A percentile compares a stretch with the other conserved stretches of the same genome.
Evolutionary conservation across 2,888 invertebrate genomes (phyloP).

Genomic region (Nomada ferruginata): DNA sequence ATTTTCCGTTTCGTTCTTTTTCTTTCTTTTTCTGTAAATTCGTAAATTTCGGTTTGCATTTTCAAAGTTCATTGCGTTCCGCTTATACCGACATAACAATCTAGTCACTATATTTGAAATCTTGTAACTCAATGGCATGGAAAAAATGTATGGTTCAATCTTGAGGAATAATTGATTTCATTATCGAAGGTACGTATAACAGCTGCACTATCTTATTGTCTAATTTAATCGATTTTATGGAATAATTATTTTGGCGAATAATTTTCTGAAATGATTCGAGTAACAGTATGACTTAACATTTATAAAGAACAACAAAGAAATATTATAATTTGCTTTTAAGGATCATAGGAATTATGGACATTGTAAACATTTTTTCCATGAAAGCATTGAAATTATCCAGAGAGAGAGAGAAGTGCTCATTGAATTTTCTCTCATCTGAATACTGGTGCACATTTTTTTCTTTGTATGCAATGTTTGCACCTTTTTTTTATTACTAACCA

Average conservation of each 20-base stretch:
- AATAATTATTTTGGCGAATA: neutral
- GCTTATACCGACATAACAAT: constrained; percentile 70
- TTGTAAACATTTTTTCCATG: constrained; percentile 39
- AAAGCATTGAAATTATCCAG: constrained; percentile 43
- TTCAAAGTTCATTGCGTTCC: constrained; percentile 38
- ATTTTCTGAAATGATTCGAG: neutral
- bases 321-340: constrained; percentile 16
- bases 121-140: constrained; percentile 63
- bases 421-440: constrained; percentile 57
- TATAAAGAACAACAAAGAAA: neutral
- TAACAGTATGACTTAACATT: neutral
- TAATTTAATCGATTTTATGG: constrained; percentile 4
- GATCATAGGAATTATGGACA: constrained; percentile 21
- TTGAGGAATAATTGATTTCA: constrained; percentile 20
- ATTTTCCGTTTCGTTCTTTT: neutral
- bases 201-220: constrained; percentile 37
- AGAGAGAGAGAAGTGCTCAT: constrained; percentile 49
- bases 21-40: constrained; percentile 11
- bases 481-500: constrained; percentile 74
- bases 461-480: constrained; percentile 72
- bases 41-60: constrained; percentile 17
- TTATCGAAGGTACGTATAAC: neutral
- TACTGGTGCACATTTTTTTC: constrained; percentile 75
- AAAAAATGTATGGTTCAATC: constrained; percentile 34
- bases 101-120: constrained; percentile 73